Conservation (phyloP, 1,140 invertebrate species). For the Trichonephila clavata region DNA sequence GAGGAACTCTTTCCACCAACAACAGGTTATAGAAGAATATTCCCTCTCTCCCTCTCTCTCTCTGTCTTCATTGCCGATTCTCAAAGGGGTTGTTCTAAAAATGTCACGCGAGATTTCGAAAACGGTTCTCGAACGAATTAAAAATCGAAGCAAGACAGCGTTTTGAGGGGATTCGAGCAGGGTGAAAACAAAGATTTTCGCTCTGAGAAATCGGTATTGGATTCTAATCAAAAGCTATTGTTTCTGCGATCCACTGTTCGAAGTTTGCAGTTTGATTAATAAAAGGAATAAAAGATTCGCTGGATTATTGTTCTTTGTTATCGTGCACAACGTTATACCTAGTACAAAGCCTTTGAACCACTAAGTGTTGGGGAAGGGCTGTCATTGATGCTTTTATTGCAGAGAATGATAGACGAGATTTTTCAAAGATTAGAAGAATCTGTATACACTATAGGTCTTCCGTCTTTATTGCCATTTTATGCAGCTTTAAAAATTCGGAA, state of each 20-base stretch:
- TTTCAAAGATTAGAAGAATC: no score
- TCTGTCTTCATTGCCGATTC: neutral
- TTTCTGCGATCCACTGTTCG: neutral
- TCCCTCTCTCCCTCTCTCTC: neutral
- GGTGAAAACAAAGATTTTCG: neutral
- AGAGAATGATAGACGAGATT: no score
- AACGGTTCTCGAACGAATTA: neutral
- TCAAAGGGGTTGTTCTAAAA: constrained; percentile 48
- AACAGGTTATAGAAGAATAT: constrained; percentile 39
- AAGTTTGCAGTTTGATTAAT: neutral
- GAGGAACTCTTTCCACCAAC: neutral
- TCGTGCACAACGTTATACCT: neutral
- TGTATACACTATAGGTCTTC: no score
- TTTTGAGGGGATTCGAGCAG: neutral
- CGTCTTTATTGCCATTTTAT: no score
- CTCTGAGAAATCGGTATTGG: neutral
- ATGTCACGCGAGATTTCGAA: neutral
- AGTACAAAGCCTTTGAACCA: constrained; percentile 2
- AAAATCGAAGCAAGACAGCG: neutral
- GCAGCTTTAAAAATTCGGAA: no score
- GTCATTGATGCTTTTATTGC: neutral
- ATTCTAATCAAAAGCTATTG: neutral
- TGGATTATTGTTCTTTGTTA: neutral
- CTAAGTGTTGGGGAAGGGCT: neutral
- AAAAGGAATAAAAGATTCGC: neutral